Base-by-base conservation (phyloP, 2,797 vertebrate species). In the Gymnocypris eckloni region DNA sequence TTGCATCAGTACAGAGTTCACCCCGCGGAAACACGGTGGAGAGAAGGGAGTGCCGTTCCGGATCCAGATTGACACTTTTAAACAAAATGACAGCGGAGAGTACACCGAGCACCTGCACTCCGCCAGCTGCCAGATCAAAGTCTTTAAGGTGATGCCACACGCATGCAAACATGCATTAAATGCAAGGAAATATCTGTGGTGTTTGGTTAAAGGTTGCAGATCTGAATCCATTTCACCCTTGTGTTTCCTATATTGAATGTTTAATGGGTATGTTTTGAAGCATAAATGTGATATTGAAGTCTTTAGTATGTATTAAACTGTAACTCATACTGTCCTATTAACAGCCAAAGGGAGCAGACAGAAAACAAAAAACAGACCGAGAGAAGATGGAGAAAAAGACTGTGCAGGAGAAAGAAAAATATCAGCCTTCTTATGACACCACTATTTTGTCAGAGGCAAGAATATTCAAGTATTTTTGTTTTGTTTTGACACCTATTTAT, bases 1-100 rank as follows among this genome's bases (percentile, higher is more conserved):
- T 91, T 99, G 98, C 91, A 99, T 99, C 94, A 99, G 98, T 92
- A 99, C 98, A 0, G 98, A 99, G 91, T 99, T 99, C 93, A 99
- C 98, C 33, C 97, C 97, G 11, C 94, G 97, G 90, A 99, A 99
- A 89, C 98, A 99, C 0, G 98, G 98, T 0, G 98, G 98, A 0
- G 98, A 99, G 93, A 99, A 99, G 87, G 98, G 98, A 0, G 98
- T 99, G 12, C 97, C 97, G 2, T 99, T 99, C 87, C 95, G 97
- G 15, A 96, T 99, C 89, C 98, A 98, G 92, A 96, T 99, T 1
- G 98, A 99, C 93, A 97, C 97, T 0, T 99, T 98, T 91, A 96
- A 93, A 88, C 95, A 96, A 92, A 97, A 96, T 0, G 96, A 96
- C 73, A 96, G 94, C 0, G 96, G 96, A 4, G 98, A 99, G 86